Evolutionary conservation across 2,888 invertebrate genomes (phyloP).

Genomic region (Cryptocheilus praepositus): DNA sequence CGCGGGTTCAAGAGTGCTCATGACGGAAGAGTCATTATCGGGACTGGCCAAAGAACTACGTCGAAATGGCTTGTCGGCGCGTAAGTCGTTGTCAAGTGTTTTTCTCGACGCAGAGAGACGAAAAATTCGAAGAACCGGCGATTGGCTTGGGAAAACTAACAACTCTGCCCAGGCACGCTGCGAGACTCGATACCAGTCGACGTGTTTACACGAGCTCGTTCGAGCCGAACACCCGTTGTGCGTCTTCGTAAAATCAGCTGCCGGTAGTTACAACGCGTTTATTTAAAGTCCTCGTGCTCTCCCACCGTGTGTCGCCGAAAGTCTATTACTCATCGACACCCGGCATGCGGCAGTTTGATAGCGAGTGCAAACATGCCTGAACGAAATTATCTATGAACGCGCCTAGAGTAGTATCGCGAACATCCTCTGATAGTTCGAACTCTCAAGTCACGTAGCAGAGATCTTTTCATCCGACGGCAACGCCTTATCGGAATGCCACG

Average conservation of each 20-base stretch:
- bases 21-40: conserved; percentile 24
- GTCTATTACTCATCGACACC: neutral
- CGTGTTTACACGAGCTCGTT: conserved; percentile 66
- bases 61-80: conserved; percentile 9
- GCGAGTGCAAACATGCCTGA: neutral
- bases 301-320: conserved; percentile 6
- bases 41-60: conserved; percentile 45
- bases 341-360: neutral
- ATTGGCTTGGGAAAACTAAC: conserved; percentile 60
- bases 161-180: conserved; percentile 63
- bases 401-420: too few species aligned
- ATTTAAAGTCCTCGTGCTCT: conserved; percentile 48
- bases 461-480: too few species aligned
- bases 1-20: too few species aligned
- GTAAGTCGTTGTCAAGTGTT: conserved; percentile 64
- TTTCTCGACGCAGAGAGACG: too few species aligned
- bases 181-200: conserved; percentile 60
- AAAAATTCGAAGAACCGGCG: conserved; percentile 53
- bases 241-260: conserved; percentile 35
- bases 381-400: too few species aligned
- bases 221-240: conserved; percentile 49
- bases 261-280: conserved; percentile 55
- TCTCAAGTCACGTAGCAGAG: too few species aligned
- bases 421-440: too few species aligned
- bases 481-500: too few species aligned